Conservation (phyloP, 2,113 vertebrate species). For the Pseudopodoces humilis region DNA sequence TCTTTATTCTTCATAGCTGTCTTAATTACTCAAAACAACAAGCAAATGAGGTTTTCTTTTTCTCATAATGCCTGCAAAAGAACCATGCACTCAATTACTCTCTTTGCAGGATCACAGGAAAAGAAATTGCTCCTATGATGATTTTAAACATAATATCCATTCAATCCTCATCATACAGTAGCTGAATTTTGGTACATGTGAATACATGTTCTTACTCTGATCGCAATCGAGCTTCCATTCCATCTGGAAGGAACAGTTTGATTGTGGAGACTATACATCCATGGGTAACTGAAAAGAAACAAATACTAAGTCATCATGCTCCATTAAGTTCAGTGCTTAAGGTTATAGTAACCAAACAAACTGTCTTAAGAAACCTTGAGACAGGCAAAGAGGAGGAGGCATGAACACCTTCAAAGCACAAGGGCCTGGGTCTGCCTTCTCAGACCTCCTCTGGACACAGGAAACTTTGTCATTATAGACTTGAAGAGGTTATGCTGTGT, state of each 20-base stretch:
- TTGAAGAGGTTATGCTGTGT: neutral
- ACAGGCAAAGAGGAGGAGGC: neutral
- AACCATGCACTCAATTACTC: neutral
- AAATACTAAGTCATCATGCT: conserved; percentile 28
- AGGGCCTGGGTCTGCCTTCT: neutral
- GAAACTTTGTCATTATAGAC: neutral
- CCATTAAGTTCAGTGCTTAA: neutral
- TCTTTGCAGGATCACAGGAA: neutral
- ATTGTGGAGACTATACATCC: conserved; percentile 99
- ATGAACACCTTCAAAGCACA: neutral
- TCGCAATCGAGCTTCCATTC: conserved; percentile 94
- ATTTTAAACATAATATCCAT: neutral
- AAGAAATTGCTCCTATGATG: neutral
- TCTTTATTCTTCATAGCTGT: neutral
- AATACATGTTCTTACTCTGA: conserved; percentile 89
- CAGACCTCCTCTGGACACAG: neutral
- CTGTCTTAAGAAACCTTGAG: neutral
- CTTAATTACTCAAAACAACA: neutral
- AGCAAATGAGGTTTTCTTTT: neutral
- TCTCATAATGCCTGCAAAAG: neutral
- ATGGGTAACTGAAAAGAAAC: conserved; percentile 91
- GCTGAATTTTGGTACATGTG: neutral
- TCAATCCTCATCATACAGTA: neutral
- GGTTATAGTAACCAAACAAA: neutral
- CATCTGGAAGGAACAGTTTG: conserved; percentile 99